Evolutionary conservation across 1,140 invertebrate genomes (phyloP).

Genomic region (Saccostrea cuccullata): DNA sequence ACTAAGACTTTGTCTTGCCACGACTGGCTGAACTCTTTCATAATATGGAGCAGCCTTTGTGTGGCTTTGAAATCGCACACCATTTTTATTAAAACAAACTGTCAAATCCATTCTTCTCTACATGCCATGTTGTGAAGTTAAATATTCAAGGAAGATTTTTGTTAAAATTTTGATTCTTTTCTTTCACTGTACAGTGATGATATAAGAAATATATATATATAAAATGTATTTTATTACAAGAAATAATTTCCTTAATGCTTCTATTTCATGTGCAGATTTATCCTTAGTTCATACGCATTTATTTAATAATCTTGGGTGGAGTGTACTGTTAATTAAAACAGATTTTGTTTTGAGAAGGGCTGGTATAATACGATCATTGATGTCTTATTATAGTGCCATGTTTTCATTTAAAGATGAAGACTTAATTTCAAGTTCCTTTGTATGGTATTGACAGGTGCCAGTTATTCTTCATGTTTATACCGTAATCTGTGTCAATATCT

Average conservation of each 20-base stretch:
- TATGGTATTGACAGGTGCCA: constrained; percentile 16
- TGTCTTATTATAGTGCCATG: not conserved
- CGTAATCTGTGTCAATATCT: constrained; percentile 7
- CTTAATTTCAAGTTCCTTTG: constrained; percentile 21
- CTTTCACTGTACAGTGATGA: no score
- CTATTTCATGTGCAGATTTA: no score
- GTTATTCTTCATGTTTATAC: constrained; percentile 20
- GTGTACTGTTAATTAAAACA: not conserved
- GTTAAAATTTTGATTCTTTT: not conserved
- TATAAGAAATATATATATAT: no score
- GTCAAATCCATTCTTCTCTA: not conserved
- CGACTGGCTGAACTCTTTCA: constrained; percentile 10
- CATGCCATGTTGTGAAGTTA: not conserved
- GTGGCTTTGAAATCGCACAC: constrained; percentile 26
- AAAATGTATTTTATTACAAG: no score
- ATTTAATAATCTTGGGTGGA: no score
- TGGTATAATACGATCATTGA: not conserved
- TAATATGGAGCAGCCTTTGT: not conserved
- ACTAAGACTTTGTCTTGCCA: constrained; percentile 13
- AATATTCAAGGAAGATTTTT: not conserved
- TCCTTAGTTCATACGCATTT: no score
- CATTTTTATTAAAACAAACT: not conserved
- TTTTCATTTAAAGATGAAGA: constrained; percentile 30
- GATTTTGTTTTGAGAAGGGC: not conserved
- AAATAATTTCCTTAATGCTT: no score